Conservation (phyloP, 2,113 vertebrate species). For the Acanthisitta chloris region DNA sequence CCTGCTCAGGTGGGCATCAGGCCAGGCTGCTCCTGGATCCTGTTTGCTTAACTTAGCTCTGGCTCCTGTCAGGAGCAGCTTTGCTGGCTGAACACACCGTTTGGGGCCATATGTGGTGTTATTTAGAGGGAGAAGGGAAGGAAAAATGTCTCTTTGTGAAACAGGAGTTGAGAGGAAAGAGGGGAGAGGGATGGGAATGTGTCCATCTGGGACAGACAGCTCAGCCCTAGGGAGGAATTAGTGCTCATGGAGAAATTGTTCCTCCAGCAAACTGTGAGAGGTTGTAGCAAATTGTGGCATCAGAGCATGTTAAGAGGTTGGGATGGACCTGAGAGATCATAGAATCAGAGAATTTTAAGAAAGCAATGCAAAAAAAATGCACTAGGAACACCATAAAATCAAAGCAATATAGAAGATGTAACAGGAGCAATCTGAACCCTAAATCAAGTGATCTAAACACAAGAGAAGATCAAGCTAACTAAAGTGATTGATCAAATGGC, state of each 20-base stretch:
- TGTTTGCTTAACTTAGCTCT: neutral
- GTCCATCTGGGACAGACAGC: neutral
- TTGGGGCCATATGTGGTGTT: neutral
- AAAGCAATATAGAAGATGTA: conserved; percentile 2
- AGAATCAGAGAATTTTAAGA: too few relatives aligned
- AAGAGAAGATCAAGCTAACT: conserved; percentile 39
- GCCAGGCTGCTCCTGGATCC: neutral
- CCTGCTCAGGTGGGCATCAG: neutral
- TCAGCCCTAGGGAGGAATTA: accelerated
- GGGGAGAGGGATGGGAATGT: neutral
- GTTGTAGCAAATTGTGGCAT: neutral
- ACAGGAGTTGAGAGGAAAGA: neutral
- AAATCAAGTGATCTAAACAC: conserved; percentile 16
- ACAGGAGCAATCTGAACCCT: conserved; percentile 7
- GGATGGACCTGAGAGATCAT: too few relatives aligned
- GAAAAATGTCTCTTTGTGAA: neutral
- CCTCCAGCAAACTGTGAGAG: neutral
- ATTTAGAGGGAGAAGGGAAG: neutral
- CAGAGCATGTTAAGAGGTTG: too few relatives aligned
- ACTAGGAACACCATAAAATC: conserved; percentile 47
- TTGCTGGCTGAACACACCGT: neutral
- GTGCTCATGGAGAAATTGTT: accelerated
- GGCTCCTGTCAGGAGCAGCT: neutral
- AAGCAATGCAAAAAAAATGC: conserved; percentile 64
- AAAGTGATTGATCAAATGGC: conserved; percentile 54